Percentiles rank a stretch among this genome's conserved stretches.
Conservation (phyloP, 2,888 invertebrate genomes). For the Lycocerus yunnanus region DNA sequence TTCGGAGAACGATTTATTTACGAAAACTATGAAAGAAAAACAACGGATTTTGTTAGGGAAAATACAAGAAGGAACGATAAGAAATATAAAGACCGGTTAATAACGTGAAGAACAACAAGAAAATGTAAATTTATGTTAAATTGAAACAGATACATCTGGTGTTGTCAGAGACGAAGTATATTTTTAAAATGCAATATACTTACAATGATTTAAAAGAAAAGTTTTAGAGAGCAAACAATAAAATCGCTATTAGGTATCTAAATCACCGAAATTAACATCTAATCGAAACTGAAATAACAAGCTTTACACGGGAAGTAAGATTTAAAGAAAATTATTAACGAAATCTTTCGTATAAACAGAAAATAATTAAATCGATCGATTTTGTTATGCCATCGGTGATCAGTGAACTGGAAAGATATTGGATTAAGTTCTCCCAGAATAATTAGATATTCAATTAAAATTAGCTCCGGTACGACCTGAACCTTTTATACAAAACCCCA, state of each 20-base stretch:
- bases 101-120: constrained; percentile 23
- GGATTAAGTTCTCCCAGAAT: neutral
- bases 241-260: neutral
- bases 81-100: constrained; percentile 19
- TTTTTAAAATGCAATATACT: constrained; percentile 14
- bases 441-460: neutral
- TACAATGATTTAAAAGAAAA: neutral
- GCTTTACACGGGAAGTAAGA: neutral
- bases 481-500: neutral
- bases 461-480: neutral
- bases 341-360: neutral
- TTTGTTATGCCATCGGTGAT: neutral
- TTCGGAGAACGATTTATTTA: constrained; percentile 9
- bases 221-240: neutral
- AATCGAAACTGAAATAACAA: neutral
- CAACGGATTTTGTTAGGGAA: neutral
- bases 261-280: neutral
- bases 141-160: constrained; percentile 26
- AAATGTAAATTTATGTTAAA: constrained; percentile 28
- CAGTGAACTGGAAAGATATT: neutral
- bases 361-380: neutral
- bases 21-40: constrained; percentile 8
- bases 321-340: neutral
- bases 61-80: constrained; percentile 6
- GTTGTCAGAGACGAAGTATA: constrained; percentile 21